Conservation (phyloP, 1,140 invertebrate species). For the Halictus rubicundus region DNA sequence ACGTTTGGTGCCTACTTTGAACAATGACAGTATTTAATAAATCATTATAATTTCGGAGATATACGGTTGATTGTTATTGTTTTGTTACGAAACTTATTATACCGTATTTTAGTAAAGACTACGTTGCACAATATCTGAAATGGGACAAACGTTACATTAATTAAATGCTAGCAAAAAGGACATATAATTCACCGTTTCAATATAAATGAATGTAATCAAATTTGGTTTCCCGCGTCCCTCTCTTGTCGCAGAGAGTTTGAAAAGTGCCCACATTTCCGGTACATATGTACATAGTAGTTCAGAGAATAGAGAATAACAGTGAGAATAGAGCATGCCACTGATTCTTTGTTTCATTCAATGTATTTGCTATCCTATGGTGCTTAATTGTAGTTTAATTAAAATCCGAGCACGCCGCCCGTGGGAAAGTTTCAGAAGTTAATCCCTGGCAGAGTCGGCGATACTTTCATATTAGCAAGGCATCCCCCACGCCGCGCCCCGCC, state of each 20-base stretch:
- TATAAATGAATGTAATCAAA: not conserved
- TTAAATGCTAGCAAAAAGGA: too few species aligned
- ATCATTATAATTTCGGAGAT: too few species aligned
- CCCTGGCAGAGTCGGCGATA: conserved; percentile 61
- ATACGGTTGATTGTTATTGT: too few species aligned
- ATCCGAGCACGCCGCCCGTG: conserved; percentile 56
- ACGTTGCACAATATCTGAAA: too few species aligned
- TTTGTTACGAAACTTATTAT: too few species aligned
- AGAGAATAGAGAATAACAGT: not conserved
- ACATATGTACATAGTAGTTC: too few species aligned
- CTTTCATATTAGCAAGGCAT: conserved; percentile 66
- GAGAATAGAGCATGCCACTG: not conserved
- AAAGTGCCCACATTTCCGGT: not conserved
- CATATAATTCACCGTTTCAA: too few species aligned
- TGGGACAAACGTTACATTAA: too few species aligned
- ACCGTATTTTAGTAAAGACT: too few species aligned
- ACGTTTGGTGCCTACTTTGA: too few species aligned
- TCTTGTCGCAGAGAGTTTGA: not conserved
- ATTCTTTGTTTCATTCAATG: conserved; percentile 63
- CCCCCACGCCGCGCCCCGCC: conserved; percentile 3
- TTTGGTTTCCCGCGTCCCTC: too few species aligned
- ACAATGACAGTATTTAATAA: too few species aligned
- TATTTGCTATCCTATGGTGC: conserved; percentile 40
- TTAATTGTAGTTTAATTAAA: conserved; percentile 73
- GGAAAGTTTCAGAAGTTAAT: conserved; percentile 70